These are phyloP conservation scores for Himalopsyche japonica DNA, from an alignment of 2,888 invertebrate species.

Conservation along the genomic window DNA sequence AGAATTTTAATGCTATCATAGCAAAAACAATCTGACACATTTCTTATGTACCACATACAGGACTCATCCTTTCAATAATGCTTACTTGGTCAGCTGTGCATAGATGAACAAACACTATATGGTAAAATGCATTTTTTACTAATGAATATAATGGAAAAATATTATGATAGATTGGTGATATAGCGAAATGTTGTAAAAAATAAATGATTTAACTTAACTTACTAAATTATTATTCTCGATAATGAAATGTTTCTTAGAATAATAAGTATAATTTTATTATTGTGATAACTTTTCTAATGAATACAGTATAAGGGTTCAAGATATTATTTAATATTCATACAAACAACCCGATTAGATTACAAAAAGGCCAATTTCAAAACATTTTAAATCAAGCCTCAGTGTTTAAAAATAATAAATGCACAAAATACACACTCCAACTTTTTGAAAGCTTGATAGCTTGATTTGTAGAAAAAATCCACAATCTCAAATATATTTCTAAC, in stretches of 20 bases:
- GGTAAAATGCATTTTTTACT: not conserved
- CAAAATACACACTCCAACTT: not conserved
- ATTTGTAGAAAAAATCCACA: not conserved
- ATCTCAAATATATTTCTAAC: not conserved
- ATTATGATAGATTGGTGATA: not conserved
- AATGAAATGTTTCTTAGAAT: not conserved
- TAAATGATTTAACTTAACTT: not conserved
- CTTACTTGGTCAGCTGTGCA: not conserved
- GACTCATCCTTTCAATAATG: not conserved
- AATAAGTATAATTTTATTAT: not conserved
- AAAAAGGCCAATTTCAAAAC: not conserved
- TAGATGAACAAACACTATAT: not conserved
- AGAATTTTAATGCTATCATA: no score
- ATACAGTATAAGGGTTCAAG: not conserved
- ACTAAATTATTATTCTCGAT: not conserved
- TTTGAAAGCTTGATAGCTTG: not conserved
- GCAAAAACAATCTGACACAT: not conserved
- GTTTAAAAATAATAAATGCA: not conserved
- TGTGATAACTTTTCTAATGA: not conserved
- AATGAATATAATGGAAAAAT: not conserved
- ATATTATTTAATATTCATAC: not conserved
- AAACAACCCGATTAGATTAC: not conserved
- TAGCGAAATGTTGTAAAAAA: not conserved
- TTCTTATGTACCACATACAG: not conserved
- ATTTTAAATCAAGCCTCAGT: not conserved